phyloP scores from a whole-genome alignment of 2,113 vertebrate genomes.

The Rhinoderma darwinii region DNA sequence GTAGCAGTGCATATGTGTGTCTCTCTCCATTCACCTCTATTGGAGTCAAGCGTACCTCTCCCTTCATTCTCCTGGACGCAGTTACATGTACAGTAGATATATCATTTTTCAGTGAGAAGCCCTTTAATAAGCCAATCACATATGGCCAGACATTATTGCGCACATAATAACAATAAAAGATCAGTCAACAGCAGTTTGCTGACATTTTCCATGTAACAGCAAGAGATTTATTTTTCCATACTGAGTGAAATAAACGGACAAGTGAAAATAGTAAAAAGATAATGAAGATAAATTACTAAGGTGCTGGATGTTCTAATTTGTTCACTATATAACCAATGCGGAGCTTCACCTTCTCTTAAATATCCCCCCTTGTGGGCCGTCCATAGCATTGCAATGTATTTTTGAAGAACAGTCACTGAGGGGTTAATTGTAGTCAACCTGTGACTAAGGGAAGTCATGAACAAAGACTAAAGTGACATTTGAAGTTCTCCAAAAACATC shows the following conservation, averaged over 20 bases:
- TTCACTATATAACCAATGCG: no score
- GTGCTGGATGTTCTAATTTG: no score
- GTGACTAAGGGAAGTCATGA: conserved; percentile 14
- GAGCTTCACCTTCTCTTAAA: not conserved
- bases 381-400: not conserved
- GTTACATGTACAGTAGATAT: no score
- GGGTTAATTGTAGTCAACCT: not conserved
- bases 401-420: not conserved
- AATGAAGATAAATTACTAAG: no score
- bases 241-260: not conserved
- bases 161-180: not conserved
- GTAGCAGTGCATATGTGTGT: no score
- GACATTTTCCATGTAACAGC: not conserved
- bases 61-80: no score
- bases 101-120: no score
- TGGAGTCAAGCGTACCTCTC: no score
- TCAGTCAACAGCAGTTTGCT: not conserved
- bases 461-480: not conserved
- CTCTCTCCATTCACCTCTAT: no score
- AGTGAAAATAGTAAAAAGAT: not conserved
- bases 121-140: no score
- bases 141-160: no score
- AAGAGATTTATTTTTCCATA: not conserved
- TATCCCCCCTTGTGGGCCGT: not conserved
- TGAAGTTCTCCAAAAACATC: conserved; percentile 17